Evolutionary conservation across 23 tunicate genomes (phyloP), one percentile per base, ranked within the genome.

Genomic region (Ascidia mentula): DNA sequence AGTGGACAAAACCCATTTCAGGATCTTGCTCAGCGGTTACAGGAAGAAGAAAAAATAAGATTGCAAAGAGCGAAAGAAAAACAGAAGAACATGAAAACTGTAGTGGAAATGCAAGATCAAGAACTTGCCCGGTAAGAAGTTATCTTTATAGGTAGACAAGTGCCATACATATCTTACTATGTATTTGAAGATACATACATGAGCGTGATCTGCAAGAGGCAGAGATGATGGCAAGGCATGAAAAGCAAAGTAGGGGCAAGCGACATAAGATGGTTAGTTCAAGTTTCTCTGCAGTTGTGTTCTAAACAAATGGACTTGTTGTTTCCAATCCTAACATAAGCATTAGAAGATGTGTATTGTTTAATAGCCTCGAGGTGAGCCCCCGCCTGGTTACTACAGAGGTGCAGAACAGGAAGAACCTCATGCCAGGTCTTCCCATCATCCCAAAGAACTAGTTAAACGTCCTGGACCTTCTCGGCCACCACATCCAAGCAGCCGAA

Each of bases 101-200:
- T 84, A 18, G 82, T 89, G 74, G 95, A 89, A 72, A 72, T 89
- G 95, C 95, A 89, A 32, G 95, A 89, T 78, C 89, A 84, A 69
- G 95, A 89, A 61, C 77, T 83, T 24, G 95, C 95, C 30, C 79
- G 87, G 95, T 84, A 60, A 37, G 78, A 30, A 32, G n/a, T n/a
- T n/a, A n/a, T n/a, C n/a, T n/a, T n/a, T n/a, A n/a, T n/a, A n/a
- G n/a, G n/a, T n/a, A n/a, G n/a, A n/a, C n/a, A n/a, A n/a, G n/a
- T n/a, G n/a, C n/a, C n/a, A n/a, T n/a, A n/a, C n/a, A n/a, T n/a
- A n/a, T n/a, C n/a, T n/a, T n/a, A 45, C 60, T 17, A 45, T 18
- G 24, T 18, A 71, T 46, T 75, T 82, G 33, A 59, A 89, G 95
- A 42, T 89, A 73, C 46, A 89, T 89, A 32, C 85, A 89, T 74